These are phyloP conservation scores for Cariama cristata DNA, from an alignment of 2,113 vertebrate genomes.

Conservation along the genomic window DNA sequence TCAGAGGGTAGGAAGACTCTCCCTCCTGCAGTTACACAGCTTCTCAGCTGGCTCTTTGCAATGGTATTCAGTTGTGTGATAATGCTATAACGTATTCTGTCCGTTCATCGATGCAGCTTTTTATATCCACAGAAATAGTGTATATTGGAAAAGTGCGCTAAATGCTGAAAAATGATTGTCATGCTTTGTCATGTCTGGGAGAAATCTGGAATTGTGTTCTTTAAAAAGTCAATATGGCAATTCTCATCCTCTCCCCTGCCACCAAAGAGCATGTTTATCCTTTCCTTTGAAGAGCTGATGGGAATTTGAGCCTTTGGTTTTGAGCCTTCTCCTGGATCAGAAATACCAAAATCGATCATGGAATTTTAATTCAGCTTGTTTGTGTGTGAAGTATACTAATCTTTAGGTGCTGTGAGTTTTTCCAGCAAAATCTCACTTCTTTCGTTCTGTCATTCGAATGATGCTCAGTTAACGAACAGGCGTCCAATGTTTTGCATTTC, in stretches of 20 bases:
- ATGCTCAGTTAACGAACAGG: background rate
- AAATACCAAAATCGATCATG: background rate
- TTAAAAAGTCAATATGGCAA: background rate
- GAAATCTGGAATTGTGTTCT: background rate
- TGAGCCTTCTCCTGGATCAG: background rate
- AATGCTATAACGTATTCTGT: accelerated
- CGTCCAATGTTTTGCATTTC: background rate
- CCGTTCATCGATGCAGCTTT: background rate
- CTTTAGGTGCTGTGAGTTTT: background rate
- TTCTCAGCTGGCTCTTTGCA: background rate
- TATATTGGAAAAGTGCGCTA: background rate
- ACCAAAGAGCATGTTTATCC: background rate
- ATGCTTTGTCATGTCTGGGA: background rate
- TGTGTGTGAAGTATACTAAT: background rate
- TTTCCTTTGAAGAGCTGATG: background rate
- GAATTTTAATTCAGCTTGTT: background rate
- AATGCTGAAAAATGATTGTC: background rate
- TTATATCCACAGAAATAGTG: background rate
- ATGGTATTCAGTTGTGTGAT: background rate
- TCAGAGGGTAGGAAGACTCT: background rate
- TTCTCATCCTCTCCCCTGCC: background rate
- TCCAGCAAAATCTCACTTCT: background rate
- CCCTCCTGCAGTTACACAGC: background rate
- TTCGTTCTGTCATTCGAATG: background rate
- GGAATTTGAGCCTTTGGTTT: background rate